Percentiles rank a stretch among this genome's conserved stretches.
Evolutionary conservation across 2,888 invertebrate genomes (phyloP).

Genomic region (Aplocera efformata): DNA sequence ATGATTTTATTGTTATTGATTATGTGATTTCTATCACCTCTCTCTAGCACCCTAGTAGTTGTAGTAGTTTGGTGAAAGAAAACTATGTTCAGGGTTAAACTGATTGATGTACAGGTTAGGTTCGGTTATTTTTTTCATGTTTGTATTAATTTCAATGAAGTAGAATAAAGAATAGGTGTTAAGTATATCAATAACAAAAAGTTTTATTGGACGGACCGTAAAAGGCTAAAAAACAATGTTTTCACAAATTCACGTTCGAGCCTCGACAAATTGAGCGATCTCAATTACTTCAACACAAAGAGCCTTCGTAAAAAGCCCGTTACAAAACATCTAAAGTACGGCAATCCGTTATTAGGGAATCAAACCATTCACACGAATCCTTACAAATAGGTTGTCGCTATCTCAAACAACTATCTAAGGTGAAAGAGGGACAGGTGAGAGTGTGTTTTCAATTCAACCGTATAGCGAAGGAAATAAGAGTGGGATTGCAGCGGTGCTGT

Average conservation of each 20-base stretch:
- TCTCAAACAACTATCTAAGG: constrained; percentile 43
- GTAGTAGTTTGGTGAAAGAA: too few relatives aligned
- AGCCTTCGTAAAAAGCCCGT: constrained; percentile 23
- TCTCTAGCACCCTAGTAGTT: too few relatives aligned
- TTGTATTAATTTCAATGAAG: too few relatives aligned
- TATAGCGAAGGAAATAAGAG: constrained; percentile 51
- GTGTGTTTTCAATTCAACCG: constrained; percentile 51
- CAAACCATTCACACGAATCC: constrained; percentile 42
- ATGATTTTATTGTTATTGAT: too few relatives aligned
- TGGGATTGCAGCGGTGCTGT: constrained; percentile 52
- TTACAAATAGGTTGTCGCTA: constrained; percentile 50
- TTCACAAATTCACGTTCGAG: not conserved
- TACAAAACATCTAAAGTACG: constrained; percentile 36
- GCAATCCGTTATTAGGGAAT: constrained; percentile 45
- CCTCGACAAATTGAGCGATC: constrained; percentile 17
- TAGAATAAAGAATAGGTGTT: too few relatives aligned
- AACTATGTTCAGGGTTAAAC: too few relatives aligned
- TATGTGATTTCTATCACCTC: too few relatives aligned
- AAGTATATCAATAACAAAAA: too few relatives aligned
- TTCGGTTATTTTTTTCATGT: too few relatives aligned
- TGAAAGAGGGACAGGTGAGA: constrained; percentile 39
- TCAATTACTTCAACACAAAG: constrained; percentile 18
- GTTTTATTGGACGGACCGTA: not conserved
- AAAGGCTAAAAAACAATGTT: not conserved
- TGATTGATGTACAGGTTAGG: too few relatives aligned